These are phyloP conservation scores for Phyllotreta cruciferae DNA, from an alignment of 2,888 invertebrate genomes.

Conservation along the genomic window DNA sequence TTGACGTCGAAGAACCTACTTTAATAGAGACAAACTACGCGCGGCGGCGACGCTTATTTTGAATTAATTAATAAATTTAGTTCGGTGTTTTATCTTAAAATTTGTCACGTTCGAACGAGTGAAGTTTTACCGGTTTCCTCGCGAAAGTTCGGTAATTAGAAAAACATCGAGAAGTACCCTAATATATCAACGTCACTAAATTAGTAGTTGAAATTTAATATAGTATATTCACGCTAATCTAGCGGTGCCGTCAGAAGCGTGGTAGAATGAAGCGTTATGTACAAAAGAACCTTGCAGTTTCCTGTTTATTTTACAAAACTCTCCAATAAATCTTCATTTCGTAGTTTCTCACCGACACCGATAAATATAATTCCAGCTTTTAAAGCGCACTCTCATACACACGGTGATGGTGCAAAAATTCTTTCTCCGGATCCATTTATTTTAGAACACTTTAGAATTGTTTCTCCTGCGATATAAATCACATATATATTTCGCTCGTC, in stretches of 20 bases:
- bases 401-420: conserved; percentile 9
- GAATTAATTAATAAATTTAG: conserved; percentile 26
- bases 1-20: conserved; percentile 23
- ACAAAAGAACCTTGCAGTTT: too few species aligned
- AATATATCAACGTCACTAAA: too few species aligned
- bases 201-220: too few species aligned
- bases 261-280: too few species aligned
- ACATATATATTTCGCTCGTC: background rate
- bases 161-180: too few species aligned
- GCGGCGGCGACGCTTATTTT: conserved; percentile 21
- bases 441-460: conserved; percentile 18
- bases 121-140: too few species aligned
- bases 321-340: too few species aligned
- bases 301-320: too few species aligned
- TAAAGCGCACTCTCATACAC: background rate
- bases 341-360: background rate
- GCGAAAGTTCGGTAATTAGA: too few species aligned
- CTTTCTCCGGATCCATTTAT: conserved; percentile 12
- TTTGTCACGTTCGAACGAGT: conserved; percentile 1
- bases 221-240: too few species aligned
- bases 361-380: conserved; percentile 9
- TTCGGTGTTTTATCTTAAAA: conserved; percentile 14
- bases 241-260: too few species aligned
- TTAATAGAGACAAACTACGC: conserved; percentile 14
- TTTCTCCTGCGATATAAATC: conserved; percentile 11